Evolutionary conservation across 2,797 vertebrate species (phyloP).

Genomic region (Mormyrus proboscirostris): DNA sequence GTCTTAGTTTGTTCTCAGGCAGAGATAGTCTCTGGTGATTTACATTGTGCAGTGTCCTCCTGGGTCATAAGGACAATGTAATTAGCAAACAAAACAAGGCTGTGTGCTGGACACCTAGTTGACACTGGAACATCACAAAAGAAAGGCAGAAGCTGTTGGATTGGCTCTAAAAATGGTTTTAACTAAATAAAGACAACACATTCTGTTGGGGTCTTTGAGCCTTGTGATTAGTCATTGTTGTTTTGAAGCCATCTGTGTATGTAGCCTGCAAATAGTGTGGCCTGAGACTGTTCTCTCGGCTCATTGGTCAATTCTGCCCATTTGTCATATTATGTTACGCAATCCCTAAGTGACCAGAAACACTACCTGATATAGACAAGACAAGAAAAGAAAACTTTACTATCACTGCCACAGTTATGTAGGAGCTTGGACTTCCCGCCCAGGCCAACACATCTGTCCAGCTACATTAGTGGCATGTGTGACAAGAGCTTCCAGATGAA

Average conservation of each 20-base stretch:
- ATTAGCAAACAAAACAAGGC: background rate
- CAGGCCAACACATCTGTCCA: background rate
- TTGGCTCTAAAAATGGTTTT: background rate
- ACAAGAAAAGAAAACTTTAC: background rate
- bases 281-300: background rate
- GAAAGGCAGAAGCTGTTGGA: background rate
- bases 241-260: background rate
- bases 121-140: background rate
- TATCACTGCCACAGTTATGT: background rate
- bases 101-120: background rate
- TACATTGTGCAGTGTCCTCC: background rate
- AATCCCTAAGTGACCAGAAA: background rate
- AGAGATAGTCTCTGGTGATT: background rate
- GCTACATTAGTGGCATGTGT: background rate
- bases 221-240: background rate
- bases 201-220: background rate
- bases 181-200: background rate
- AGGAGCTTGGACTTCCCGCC: background rate
- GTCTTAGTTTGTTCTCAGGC: background rate
- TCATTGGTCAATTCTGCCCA: background rate
- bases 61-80: background rate
- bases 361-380: background rate
- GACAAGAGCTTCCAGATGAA: background rate
- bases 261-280: background rate
- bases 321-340: background rate